Evolutionary conservation across 2,888 invertebrate genomes (phyloP).

Genomic region (Digitonthophagus gazella): DNA sequence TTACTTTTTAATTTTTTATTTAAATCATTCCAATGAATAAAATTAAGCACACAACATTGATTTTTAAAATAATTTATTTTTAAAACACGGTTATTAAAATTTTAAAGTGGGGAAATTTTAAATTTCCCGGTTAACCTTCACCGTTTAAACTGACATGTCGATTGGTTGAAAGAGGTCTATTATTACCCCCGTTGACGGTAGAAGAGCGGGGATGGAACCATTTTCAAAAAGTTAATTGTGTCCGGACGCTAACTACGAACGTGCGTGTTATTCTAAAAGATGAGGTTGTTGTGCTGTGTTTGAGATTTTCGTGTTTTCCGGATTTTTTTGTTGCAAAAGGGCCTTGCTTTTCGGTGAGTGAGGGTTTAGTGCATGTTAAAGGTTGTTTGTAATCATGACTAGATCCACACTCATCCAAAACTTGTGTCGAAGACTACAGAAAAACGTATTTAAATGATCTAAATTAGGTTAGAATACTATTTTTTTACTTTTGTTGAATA

Average conservation of each 20-base stretch:
- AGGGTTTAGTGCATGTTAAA: conserved; percentile 70
- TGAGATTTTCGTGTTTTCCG: conserved; percentile 19
- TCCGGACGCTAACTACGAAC: conserved; percentile 20
- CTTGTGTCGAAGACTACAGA: conserved; percentile 37
- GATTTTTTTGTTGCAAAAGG: conserved; percentile 10
- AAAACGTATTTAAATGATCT: no score
- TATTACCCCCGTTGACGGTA: conserved; percentile 33
- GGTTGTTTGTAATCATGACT: conserved; percentile 61
- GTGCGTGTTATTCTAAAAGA: conserved; percentile 11
- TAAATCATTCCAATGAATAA: no score
- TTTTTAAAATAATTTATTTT: background rate
- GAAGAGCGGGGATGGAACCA: conserved; percentile 30
- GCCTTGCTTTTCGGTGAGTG: conserved; percentile 66
- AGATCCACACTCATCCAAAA: conserved; percentile 80
- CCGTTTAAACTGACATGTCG: conserved; percentile 22
- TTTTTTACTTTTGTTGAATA: no score
- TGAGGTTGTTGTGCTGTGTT: conserved; percentile 24
- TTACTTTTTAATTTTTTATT: no score
- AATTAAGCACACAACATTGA: no score
- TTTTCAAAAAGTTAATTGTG: conserved; percentile 41
- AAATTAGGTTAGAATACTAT: no score
- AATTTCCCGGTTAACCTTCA: conserved; percentile 25
- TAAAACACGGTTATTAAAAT: no score
- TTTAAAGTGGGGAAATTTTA: conserved; percentile 6
- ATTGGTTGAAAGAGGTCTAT: conserved; percentile 28